These are phyloP conservation scores for Amblyteles armatorius DNA, from an alignment of 2,888 invertebrate species.

Conservation along the genomic window DNA sequence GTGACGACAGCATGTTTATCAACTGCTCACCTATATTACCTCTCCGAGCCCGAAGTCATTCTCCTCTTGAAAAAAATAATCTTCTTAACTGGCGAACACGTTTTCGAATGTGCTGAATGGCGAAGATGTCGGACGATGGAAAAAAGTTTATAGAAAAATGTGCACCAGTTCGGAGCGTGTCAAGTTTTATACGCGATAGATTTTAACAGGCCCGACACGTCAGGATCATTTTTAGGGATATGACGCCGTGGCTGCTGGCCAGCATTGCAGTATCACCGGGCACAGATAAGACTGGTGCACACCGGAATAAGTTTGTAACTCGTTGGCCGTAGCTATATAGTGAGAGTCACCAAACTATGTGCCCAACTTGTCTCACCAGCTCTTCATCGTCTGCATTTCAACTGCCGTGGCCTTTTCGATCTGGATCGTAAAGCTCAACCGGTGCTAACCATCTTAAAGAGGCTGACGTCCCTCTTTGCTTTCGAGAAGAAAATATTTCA, in stretches of 20 bases:
- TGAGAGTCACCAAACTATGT: conserved; percentile 63
- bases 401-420: conserved; percentile 27
- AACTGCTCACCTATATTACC: too few species aligned
- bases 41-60: neutral
- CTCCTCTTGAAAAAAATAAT: neutral
- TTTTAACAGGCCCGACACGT: conserved; percentile 62
- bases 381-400: conserved; percentile 29
- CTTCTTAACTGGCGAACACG: too few species aligned
- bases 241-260: conserved; percentile 45
- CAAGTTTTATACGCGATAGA: conserved; percentile 9
- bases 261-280: neutral
- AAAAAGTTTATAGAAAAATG: conserved; percentile 4
- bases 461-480: neutral
- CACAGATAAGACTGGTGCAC: conserved; percentile 8
- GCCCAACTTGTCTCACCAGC: conserved; percentile 57
- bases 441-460: conserved; percentile 57
- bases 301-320: conserved; percentile 66
- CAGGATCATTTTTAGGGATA: conserved; percentile 66
- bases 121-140: neutral
- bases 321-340: conserved; percentile 49
- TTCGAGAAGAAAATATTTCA: conserved; percentile 9
- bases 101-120: too few species aligned
- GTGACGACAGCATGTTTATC: neutral
- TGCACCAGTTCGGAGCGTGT: neutral
- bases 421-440: conserved; percentile 25